Conservation (phyloP, 2,888 invertebrate species). For the Ellobium chinense region DNA sequence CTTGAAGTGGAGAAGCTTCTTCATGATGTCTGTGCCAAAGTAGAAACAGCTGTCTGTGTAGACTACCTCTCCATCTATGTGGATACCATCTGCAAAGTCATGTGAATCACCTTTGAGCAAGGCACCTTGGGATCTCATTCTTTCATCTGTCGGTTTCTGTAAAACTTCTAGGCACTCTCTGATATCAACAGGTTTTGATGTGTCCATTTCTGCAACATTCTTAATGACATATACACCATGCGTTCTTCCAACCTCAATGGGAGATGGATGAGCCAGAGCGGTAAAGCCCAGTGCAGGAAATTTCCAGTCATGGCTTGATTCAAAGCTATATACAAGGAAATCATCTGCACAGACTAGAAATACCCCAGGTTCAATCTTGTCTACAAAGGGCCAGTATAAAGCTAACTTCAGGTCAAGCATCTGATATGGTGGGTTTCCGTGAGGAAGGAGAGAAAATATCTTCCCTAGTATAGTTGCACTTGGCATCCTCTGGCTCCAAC, state of each 20-base stretch:
- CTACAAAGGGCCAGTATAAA: slow-evolving; percentile 78
- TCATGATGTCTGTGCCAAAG: slow-evolving; percentile 76
- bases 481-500: slow-evolving; percentile 80
- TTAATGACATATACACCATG: slow-evolving; percentile 80
- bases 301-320: slow-evolving; percentile 58
- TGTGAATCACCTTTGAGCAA: slow-evolving; percentile 60
- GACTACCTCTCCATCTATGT: slow-evolving; percentile 63
- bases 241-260: slow-evolving; percentile 76
- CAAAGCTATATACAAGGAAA: slow-evolving; percentile 76
- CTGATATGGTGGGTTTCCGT: slow-evolving; percentile 73
- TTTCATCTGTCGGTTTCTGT: slow-evolving; percentile 79
- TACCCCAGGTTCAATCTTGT: slow-evolving; percentile 77
- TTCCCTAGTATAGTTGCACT: slow-evolving; percentile 80
- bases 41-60: slow-evolving; percentile 80
- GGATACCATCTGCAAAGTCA: slow-evolving; percentile 59
- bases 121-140: slow-evolving; percentile 77
- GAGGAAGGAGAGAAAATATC: slow-evolving; percentile 79
- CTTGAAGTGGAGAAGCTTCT: slow-evolving; percentile 74
- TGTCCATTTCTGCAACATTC: slow-evolving; percentile 56
- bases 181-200: slow-evolving; percentile 58
- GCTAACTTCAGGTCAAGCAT: slow-evolving; percentile 80
- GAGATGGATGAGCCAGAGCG: slow-evolving; percentile 80
- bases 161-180: slow-evolving; percentile 78
- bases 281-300: slow-evolving; percentile 77
- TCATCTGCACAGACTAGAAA: slow-evolving; percentile 80